Evolutionary conservation across 1,140 invertebrate genomes (phyloP).

Genomic region (Magallana angulata): DNA sequence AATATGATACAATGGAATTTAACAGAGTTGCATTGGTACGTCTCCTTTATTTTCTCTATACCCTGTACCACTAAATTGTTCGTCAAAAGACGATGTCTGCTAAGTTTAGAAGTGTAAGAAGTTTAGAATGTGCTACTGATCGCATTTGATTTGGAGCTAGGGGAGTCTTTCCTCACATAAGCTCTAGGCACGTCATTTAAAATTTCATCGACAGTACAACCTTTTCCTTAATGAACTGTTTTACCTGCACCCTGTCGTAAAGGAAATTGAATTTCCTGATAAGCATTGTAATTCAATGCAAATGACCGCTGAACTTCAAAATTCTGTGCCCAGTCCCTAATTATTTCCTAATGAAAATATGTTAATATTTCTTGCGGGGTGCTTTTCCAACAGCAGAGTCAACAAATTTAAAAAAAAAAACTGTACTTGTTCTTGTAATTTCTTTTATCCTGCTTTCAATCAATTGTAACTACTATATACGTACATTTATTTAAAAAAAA

Average conservation of each 20-base stretch:
- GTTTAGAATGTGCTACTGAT: too few species aligned
- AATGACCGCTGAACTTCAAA: not conserved
- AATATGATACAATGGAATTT: not conserved
- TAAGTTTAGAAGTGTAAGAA: too few species aligned
- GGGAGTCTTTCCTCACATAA: too few species aligned
- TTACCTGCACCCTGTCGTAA: constrained; percentile 25
- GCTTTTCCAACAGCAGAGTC: constrained; percentile 8
- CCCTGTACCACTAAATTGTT: too few species aligned
- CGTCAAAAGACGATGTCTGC: not conserved
- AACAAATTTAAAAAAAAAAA: not conserved
- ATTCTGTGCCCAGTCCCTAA: constrained; percentile 13
- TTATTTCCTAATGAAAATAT: constrained; percentile 13
- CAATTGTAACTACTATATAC: too few species aligned
- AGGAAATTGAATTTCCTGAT: not conserved
- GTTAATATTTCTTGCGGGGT: constrained; percentile 6
- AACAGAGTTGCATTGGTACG: too few species aligned
- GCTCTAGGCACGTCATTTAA: not conserved
- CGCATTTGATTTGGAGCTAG: not conserved
- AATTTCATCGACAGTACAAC: too few species aligned
- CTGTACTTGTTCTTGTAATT: too few species aligned
- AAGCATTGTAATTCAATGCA: constrained; percentile 12
- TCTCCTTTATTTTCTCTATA: too few species aligned
- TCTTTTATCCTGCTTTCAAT: too few species aligned
- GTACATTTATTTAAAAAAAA: too few species aligned
- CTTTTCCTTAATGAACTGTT: not conserved